Percentiles rank a stretch among this genome's conserved stretches.
These are phyloP conservation scores for Phaethornis superciliosus DNA, from an alignment of 2,113 vertebrate genomes.

Conservation along the genomic window DNA sequence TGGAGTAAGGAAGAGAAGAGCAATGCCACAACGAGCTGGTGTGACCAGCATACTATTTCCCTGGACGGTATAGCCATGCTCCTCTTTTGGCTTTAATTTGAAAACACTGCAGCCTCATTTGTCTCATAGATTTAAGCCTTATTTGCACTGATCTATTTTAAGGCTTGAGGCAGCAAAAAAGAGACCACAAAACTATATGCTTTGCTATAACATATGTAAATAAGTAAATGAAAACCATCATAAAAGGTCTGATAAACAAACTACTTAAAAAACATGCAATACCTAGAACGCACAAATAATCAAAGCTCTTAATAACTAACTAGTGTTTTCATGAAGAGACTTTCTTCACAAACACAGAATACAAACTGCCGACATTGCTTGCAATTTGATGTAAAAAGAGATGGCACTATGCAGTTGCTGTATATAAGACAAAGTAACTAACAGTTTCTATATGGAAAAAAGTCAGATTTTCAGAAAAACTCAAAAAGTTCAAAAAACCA, in stretches of 20 bases:
- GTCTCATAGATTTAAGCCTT: not conserved
- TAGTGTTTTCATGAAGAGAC: not conserved
- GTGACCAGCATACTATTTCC: fast-evolving
- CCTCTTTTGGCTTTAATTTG: not conserved
- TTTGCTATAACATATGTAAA: not conserved
- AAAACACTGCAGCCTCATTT: not conserved
- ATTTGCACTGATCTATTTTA: not conserved
- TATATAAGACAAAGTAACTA: not conserved
- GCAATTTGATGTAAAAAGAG: not conserved
- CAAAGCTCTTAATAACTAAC: not conserved
- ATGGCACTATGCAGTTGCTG: not conserved
- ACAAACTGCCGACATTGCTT: not conserved
- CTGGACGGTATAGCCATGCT: not conserved
- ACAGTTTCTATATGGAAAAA: not conserved
- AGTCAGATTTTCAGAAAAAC: not conserved
- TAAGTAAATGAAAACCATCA: not conserved
- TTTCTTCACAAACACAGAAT: not conserved
- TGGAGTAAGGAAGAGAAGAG: fast-evolving
- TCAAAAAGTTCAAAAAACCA: not conserved
- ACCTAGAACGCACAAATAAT: not conserved
- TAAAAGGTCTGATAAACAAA: not conserved
- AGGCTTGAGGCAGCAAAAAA: not conserved
- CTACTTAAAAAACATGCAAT: not conserved
- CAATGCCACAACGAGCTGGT: not conserved
- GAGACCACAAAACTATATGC: not conserved